Base-by-base conservation (phyloP, 2,888 invertebrate species). In the Vesta saturnalis region DNA sequence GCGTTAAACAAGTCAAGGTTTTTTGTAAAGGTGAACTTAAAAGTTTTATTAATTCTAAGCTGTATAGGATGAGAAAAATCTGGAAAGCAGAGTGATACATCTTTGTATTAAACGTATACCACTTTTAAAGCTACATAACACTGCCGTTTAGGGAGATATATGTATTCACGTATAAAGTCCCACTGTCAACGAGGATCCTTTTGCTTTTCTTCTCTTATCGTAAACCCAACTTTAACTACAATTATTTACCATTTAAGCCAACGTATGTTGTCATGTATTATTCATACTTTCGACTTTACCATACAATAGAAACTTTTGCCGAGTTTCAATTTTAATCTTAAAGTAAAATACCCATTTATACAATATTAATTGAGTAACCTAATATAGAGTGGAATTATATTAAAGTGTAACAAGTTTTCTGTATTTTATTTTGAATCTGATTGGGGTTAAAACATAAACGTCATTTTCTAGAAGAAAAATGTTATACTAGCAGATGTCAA, bases 221-320 rank as follows among this genome's bases (percentile, higher is more conserved):
- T 62, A 39, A 39, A 39, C 3, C 39, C 39, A 39, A 39, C 39
- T 39, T 39, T 39, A 70, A 68, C 58, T 60, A 60, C 71, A 72
- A 72, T 72, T 73, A 73, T 73, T 68, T 70, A 66, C 71, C 73
- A 70, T 70, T 73, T 69, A 69, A 63, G 67, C 69, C 69, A 60
- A 60, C 49, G 43, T 30, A 47, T 23, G 56, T 39, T 39, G 54
- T 30, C 35, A 67, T 72, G 72, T 67, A 71, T 72, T 72, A 72
- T 72, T 72, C 72, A 72, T 72, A 52, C 21, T 18, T 57, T 56
- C 60, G 43, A 39, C 39, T 39, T 39, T 39, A 39, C 39, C 39
- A 39, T 39, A 39, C 39, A 39, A 39, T 39, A 39, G 4, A n/a
- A 39, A 39, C 8, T 10, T 39, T 39, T 39, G 12, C 2, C 30